Percentiles rank a stretch among this genome's conserved stretches.
phyloP scores from a whole-genome alignment of 2,888 invertebrate species.

The Drosophila dives region DNA sequence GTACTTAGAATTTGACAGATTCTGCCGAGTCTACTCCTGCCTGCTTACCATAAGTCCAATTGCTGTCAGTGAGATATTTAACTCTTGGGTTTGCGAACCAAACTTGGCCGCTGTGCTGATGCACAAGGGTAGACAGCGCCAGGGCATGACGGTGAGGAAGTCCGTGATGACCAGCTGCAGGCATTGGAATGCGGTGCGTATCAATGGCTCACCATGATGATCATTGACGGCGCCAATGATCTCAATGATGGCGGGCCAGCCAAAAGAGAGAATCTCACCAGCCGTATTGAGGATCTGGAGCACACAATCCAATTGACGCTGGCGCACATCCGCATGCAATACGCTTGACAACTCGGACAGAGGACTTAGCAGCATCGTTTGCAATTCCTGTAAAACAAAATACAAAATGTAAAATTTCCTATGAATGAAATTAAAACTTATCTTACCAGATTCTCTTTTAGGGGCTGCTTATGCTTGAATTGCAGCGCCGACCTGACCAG shows the following conservation, averaged over 20 bases:
- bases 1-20: slow-evolving; percentile 85
- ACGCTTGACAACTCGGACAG: slow-evolving; percentile 96
- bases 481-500: slow-evolving; percentile 96
- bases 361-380: slow-evolving; percentile 94
- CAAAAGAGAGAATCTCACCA: slow-evolving; percentile 96
- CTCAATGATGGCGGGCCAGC: slow-evolving; percentile 97
- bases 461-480: slow-evolving; percentile 92
- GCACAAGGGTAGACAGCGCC: slow-evolving; percentile 94
- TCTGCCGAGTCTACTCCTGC: not conserved
- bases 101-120: slow-evolving; percentile 97
- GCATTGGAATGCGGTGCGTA: slow-evolving; percentile 97
- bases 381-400: slow-evolving; percentile 87
- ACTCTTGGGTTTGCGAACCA: slow-evolving; percentile 97
- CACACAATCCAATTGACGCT: slow-evolving; percentile 97
- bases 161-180: slow-evolving; percentile 97
- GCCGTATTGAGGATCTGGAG: slow-evolving; percentile 96
- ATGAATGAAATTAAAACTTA: not conserved
- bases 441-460: slow-evolving; percentile 92
- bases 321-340: slow-evolving; percentile 96
- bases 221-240: slow-evolving; percentile 98
- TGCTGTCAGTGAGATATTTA: slow-evolving; percentile 98
- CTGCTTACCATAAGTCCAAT: slow-evolving; percentile 95
- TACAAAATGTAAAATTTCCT: not conserved
- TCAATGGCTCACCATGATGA: slow-evolving; percentile 96
- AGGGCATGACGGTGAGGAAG: slow-evolving; percentile 96